Conservation (phyloP, 2,888 invertebrate species). For the Caenorhabditis wallacei region DNA sequence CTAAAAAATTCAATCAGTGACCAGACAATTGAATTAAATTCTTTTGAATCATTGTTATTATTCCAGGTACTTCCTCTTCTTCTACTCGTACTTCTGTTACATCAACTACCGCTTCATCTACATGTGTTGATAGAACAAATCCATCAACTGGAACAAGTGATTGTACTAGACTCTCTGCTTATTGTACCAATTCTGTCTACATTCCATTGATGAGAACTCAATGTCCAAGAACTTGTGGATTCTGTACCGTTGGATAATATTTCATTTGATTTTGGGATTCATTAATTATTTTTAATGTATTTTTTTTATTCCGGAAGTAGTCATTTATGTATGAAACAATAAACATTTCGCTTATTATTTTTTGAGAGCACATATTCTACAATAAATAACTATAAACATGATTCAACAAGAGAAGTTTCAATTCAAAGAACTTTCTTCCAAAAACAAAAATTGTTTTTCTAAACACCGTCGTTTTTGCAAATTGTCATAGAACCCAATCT, state of each 20-base stretch:
- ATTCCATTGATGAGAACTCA: conserved; percentile 41
- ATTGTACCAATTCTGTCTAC: conserved; percentile 49
- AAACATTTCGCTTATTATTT: neutral
- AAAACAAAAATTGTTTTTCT: too few relatives aligned
- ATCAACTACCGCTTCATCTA: conserved; percentile 32
- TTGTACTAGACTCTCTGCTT: conserved; percentile 31
- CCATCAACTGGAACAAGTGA: conserved; percentile 42
- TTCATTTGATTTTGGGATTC: neutral
- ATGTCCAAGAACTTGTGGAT: conserved; percentile 55
- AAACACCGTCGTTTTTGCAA: too few relatives aligned
- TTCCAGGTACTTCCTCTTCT: conserved; percentile 30
- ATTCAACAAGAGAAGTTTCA: too few relatives aligned
- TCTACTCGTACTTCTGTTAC: conserved; percentile 22
- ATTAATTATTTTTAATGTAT: conserved; percentile 15
- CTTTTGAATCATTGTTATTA: neutral
- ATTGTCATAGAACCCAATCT: too few relatives aligned
- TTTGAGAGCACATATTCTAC: too few relatives aligned
- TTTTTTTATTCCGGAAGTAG: conserved; percentile 8
- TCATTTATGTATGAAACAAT: conserved; percentile 19
- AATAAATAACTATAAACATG: too few relatives aligned
- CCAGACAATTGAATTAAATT: neutral
- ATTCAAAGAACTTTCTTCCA: too few relatives aligned
- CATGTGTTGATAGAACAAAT: conserved; percentile 46
- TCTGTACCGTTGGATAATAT: conserved; percentile 40
- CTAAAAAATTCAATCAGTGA: neutral